Conservation (phyloP, 2,797 vertebrate genomes). For the Cyprinella venusta region DNA sequence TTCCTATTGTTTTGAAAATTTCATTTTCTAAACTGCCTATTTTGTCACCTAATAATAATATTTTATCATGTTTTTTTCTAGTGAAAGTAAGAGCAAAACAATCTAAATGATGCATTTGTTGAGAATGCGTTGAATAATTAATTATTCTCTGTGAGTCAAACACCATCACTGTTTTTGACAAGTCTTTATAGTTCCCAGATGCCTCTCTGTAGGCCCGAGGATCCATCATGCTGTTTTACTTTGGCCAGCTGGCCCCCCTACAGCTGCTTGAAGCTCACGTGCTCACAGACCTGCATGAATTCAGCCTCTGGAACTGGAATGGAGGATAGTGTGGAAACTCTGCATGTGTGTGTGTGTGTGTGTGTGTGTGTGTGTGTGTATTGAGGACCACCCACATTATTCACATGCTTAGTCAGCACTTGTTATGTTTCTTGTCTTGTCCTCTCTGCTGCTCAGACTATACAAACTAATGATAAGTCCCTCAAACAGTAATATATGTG, state of each 20-base stretch:
- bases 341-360: not conserved
- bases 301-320: not conserved
- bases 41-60: not conserved
- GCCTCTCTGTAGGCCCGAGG: constrained; percentile 14
- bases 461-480: not conserved
- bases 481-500: not conserved
- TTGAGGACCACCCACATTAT: constrained; percentile 17
- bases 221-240: constrained; percentile 1
- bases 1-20: not conserved
- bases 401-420: constrained; percentile 10
- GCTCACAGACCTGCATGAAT: constrained; percentile 18
- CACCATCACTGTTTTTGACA: constrained; percentile 22
- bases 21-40: not conserved
- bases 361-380: not conserved
- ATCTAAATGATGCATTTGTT: not conserved
- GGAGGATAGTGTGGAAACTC: not conserved
- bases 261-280: constrained; percentile 12
- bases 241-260: constrained; percentile 16
- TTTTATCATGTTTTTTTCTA: not conserved
- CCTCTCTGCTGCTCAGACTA: not conserved
- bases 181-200: constrained; percentile 31
- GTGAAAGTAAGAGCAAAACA: not conserved
- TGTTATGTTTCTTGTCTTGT: not conserved
- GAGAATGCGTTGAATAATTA: not conserved
- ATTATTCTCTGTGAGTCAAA: not conserved